Percentiles rank a stretch among this genome's conserved stretches.
Evolutionary conservation across 2,113 vertebrate species (phyloP).

Genomic region (Edolisoma coerulescens): DNA sequence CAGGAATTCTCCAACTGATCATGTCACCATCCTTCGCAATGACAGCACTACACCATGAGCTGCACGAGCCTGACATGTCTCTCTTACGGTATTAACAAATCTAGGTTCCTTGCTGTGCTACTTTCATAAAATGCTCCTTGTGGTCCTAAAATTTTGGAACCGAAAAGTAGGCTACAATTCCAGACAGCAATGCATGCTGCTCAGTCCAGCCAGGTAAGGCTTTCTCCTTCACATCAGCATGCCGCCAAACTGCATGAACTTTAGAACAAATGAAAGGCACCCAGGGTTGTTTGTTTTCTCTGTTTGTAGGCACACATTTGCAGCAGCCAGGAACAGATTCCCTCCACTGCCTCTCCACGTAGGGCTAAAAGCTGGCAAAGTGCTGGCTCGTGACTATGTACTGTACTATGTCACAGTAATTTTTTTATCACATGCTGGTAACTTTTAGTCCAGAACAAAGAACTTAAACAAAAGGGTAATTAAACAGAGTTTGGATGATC

Average conservation of each 20-base stretch:
- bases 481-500: background rate
- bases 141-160: background rate
- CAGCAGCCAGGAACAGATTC: background rate
- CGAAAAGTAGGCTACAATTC: background rate
- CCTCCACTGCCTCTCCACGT: background rate
- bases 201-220: background rate
- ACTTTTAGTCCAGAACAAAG: background rate
- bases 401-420: background rate
- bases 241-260: background rate
- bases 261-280: background rate
- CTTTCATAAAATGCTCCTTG: background rate
- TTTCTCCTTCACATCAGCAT: background rate
- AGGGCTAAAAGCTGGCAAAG: background rate
- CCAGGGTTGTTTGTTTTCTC: background rate
- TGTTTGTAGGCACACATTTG: background rate
- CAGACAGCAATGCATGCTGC: background rate
- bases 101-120: background rate
- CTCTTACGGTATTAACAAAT: background rate
- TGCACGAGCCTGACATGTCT: rapidly evolving
- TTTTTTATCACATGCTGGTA: background rate
- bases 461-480: background rate
- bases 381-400: background rate
- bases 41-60: background rate
- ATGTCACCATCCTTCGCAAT: background rate
- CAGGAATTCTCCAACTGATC: background rate